Base-by-base conservation (phyloP, 2,113 vertebrate species). In the Herpetotheres cachinnans region DNA sequence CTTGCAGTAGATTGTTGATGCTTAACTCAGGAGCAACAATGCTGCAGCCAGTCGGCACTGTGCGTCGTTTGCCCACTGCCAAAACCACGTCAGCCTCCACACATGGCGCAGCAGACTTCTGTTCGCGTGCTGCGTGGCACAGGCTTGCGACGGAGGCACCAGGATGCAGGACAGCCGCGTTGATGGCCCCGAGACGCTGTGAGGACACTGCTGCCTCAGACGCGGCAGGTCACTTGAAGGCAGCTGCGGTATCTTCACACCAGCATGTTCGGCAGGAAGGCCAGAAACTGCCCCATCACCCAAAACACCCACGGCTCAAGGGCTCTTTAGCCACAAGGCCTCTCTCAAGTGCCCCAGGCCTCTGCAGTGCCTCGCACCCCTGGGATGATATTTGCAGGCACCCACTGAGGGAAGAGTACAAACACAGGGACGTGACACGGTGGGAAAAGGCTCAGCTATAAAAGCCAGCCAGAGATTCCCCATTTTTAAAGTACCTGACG, bases 91-190 rank as follows among this genome's bases (percentile, higher is more conserved):
- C n/a, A n/a, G n/a, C n/a, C n/a, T n/a, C n/a, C n/a, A n/a, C n/a
- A n/a, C n/a, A n/a, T n/a, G n/a, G n/a, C n/a, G n/a, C 62, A 36
- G 72, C 29, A 50, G 40, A 2, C 18, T 34, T 36, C 29, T 25
- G 24, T 11, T 11, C 15, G 29, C 1, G 2, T 3, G 49, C 7
- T 11, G 42, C 0, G 0, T 1, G 21, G 42, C 0, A 29, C 73
- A 61, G 50, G 56, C 18, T 13, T 27, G 12, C 0, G 0, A 36
- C 2, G 5, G 55, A 18, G 1, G 2, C 62, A 25, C 27, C 16
- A 5, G 20, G 9, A 26, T 11, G 32, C 4, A 20, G 67, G 50
- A 42, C 34, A 34, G 58, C n/a, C 46, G n/a, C 8, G 1, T 21
- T 9, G 24, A 11, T 0, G 19, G 36, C 63, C 17, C 8, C 0